phyloP scores from a whole-genome alignment of 2,888 invertebrate genomes.

The Tachina grossa region DNA sequence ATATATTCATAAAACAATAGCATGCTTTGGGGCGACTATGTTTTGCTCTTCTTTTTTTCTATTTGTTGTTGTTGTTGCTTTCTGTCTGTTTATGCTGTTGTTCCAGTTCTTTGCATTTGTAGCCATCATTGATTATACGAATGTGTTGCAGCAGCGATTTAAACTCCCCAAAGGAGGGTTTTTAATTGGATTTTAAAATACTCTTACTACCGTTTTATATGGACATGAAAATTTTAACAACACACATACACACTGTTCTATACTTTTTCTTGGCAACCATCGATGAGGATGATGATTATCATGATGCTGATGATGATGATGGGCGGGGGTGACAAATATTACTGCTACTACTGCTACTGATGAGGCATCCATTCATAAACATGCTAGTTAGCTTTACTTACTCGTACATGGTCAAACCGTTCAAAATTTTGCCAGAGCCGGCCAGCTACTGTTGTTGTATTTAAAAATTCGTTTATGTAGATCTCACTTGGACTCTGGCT shows the following conservation, averaged over 20 bases:
- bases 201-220: constrained; percentile 73
- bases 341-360: constrained; percentile 36
- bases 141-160: constrained; percentile 76
- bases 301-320: constrained; percentile 16
- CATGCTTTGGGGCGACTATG: constrained; percentile 38
- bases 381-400: constrained; percentile 58
- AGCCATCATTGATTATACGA: constrained; percentile 46
- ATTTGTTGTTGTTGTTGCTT: background rate
- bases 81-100: constrained; percentile 9
- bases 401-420: constrained; percentile 51
- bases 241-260: constrained; percentile 23
- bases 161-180: constrained; percentile 80
- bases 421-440: constrained; percentile 12
- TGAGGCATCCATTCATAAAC: constrained; percentile 68
- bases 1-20: constrained; percentile 67
- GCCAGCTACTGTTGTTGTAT: constrained; percentile 39
- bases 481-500: constrained; percentile 42
- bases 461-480: constrained; percentile 63
- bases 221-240: constrained; percentile 44
- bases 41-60: background rate
- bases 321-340: constrained; percentile 16
- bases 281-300: constrained; percentile 5
- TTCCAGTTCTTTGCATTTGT: constrained; percentile 37
- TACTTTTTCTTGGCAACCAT: constrained; percentile 17
- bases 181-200: constrained; percentile 83